Evolutionary conservation across 1,140 invertebrate genomes (phyloP), one percentile per base, ranked within the genome.

Genomic region (Polypedilum pembai): DNA sequence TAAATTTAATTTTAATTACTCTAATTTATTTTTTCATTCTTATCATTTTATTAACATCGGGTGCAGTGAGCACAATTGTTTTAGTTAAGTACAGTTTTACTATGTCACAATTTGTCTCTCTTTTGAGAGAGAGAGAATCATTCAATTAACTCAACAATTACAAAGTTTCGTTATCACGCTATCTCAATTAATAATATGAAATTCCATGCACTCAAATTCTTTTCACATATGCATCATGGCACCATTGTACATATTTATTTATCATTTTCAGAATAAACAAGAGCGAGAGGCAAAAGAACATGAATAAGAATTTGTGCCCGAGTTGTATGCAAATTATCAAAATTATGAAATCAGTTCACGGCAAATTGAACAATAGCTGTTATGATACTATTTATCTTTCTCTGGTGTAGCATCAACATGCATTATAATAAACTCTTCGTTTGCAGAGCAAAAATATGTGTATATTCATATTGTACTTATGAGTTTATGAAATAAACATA

Each of bases 321-420:
- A 20, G 18, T 21, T 18, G 17, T 20, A 69, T 69, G 65, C 65
- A 69, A 69, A 69, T 69, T 69, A 69, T 69, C 65, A 69, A 69
- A 69, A 69, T 69, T 69, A 69, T 69, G 65, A 69, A 69, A 69
- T 69, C 65, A 69, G 65, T 69, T 21, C 65, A 21, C 65, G 65
- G 20, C 17, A 21, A 69, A 69, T 69, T 18, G 65, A 69, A 69
- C 65, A 69, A 69, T 69, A 69, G 65, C 17, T 69, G 65, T 69
- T 69, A 69, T 69, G 18, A 69, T 69, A 18, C 20, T 10, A 21
- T 56, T 69, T 69, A 69, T 69, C 65, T 18, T 21, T 56, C 15
- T 12, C 5, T 56, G 3, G n/a, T 56, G 45, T 56, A 18, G 17
- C 65, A 69, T 69, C 15, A 18, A 69, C 65, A 18, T 18, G 17